Evolutionary conservation across 1,140 invertebrate genomes (phyloP).

Genomic region (Acromyrmex charruanus): DNA sequence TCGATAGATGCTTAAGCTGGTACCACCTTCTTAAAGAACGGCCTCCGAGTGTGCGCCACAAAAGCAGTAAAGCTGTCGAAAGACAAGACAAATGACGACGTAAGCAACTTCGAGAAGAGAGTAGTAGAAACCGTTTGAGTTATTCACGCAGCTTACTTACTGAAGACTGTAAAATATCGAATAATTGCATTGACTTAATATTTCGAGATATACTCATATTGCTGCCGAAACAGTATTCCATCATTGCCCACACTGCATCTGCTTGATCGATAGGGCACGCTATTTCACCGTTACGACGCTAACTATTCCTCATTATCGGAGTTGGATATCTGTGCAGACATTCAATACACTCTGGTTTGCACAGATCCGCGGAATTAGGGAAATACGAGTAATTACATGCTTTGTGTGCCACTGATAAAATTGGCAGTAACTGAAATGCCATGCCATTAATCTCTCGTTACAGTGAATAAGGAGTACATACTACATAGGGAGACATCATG

Average conservation of each 20-base stretch:
- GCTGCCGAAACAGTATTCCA: constrained; percentile 24
- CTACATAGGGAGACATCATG: too few species aligned
- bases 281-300: constrained; percentile 56
- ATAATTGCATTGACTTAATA: constrained; percentile 53
- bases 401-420: constrained; percentile 53
- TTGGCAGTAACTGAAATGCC: constrained; percentile 24
- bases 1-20: constrained; percentile 64
- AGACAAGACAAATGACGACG: constrained; percentile 55
- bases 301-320: constrained; percentile 61
- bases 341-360: constrained; percentile 50
- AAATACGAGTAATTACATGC: constrained; percentile 60
- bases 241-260: constrained; percentile 7
- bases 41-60: constrained; percentile 38
- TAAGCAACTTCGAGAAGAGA: constrained; percentile 30
- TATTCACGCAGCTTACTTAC: constrained; percentile 16
- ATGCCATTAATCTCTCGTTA: constrained; percentile 24
- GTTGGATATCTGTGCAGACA: constrained; percentile 53
- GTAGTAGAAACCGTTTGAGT: constrained; percentile 19
- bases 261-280: constrained; percentile 50
- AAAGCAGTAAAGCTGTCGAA: constrained; percentile 61
- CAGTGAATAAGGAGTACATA: background rate
- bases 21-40: constrained; percentile 53
- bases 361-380: constrained; percentile 12
- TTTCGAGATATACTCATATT: background rate
- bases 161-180: constrained; percentile 27